These are phyloP conservation scores for Scrobipalpa atriplicella DNA, from an alignment of 2,888 invertebrate species.

Conservation along the genomic window DNA sequence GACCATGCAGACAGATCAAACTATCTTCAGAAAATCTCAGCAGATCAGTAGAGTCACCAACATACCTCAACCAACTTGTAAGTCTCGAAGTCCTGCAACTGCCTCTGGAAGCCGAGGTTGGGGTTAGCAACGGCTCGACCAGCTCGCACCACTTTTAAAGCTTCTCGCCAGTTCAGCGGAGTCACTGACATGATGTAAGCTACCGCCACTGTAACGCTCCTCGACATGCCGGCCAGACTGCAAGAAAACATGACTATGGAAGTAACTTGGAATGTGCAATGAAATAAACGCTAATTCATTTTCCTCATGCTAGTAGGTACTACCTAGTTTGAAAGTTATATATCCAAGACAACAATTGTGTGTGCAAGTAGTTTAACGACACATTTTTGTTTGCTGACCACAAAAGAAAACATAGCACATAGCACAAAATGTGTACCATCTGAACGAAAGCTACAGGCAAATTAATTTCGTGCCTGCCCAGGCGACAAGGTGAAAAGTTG, in stretches of 20 bases:
- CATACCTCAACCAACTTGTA: slow-evolving; percentile 89
- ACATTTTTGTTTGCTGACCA: too few relatives aligned
- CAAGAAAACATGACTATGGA: slow-evolving; percentile 30
- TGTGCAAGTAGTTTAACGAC: too few relatives aligned
- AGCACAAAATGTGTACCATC: neutral
- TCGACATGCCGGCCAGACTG: slow-evolving; percentile 97
- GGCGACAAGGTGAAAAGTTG: neutral
- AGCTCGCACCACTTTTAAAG: slow-evolving; percentile 95
- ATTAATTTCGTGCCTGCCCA: neutral
- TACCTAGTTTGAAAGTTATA: too few relatives aligned
- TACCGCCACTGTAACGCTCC: slow-evolving; percentile 97
- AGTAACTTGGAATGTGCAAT: too few relatives aligned
- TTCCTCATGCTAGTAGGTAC: too few relatives aligned
- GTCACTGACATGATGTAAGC: slow-evolving; percentile 99
- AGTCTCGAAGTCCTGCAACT: slow-evolving; percentile 95
- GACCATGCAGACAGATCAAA: too few relatives aligned
- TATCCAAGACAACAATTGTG: too few relatives aligned
- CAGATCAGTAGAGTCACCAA: neutral
- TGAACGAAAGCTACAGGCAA: neutral
- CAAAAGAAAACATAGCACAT: neutral
- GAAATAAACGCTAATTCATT: too few relatives aligned
- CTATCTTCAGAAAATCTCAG: too few relatives aligned
- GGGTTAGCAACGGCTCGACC: slow-evolving; percentile 97
- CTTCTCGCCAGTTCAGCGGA: slow-evolving; percentile 94
- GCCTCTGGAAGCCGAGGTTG: slow-evolving; percentile 97